Conservation (phyloP, 2,113 vertebrate genomes). For the Maccullochella peelii region DNA sequence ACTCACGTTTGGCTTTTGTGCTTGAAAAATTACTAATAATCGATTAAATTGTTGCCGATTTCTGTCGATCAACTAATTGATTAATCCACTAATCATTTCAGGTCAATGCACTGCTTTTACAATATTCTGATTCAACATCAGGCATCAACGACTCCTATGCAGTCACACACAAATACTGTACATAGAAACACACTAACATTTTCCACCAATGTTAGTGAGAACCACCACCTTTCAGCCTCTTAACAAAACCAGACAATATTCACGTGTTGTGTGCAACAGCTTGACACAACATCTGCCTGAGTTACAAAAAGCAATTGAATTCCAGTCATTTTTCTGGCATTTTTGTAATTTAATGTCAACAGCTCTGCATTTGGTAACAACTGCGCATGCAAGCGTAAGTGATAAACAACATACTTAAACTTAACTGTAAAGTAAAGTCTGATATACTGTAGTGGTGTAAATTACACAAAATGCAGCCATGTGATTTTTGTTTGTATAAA, state of each 20-base stretch:
- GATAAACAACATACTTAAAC: neutral
- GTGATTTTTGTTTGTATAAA: neutral
- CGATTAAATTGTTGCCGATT: neutral
- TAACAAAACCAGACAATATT: neutral
- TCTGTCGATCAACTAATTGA: neutral
- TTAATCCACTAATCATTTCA: neutral
- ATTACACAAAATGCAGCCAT: neutral
- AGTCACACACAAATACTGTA: neutral
- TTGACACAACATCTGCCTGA: neutral
- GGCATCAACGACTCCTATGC: neutral
- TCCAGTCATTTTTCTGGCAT: neutral
- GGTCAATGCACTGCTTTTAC: neutral
- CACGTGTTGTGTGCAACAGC: neutral
- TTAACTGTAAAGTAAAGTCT: neutral
- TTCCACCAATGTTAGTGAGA: neutral
- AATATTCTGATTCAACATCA: neutral
- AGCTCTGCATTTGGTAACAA: neutral
- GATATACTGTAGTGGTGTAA: neutral
- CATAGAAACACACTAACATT: neutral
- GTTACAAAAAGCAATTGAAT: neutral
- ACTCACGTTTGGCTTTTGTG: neutral
- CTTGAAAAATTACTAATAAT: neutral
- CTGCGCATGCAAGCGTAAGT: neutral
- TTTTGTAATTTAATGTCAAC: neutral
- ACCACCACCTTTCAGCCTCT: neutral